Percentiles rank a stretch among this genome's conserved stretches.
Evolutionary conservation across 2,888 invertebrate species (phyloP).

Genomic region (Pegoplata infirma): DNA sequence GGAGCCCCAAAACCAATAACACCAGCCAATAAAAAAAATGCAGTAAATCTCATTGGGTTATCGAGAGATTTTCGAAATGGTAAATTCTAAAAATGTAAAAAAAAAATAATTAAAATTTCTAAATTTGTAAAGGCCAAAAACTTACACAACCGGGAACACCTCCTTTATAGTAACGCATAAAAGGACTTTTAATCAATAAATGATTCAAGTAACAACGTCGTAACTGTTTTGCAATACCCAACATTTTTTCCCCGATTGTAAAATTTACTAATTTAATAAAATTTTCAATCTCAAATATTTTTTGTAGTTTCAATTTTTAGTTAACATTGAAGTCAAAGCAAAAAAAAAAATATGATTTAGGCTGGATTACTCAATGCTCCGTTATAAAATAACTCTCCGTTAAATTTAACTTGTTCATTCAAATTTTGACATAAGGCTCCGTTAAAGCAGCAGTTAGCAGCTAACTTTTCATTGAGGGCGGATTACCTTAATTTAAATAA

Average conservation of each 20-base stretch:
- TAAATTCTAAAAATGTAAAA: slow-evolving; percentile 34
- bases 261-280: not conserved
- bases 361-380: too few relatives aligned
- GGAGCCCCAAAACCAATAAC: slow-evolving; percentile 70
- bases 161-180: slow-evolving; percentile 29
- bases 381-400: too few relatives aligned
- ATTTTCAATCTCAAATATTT: not conserved
- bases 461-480: too few relatives aligned
- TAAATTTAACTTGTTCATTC: too few relatives aligned
- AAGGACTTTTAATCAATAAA: not conserved
- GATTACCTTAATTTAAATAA: too few relatives aligned
- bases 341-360: too few relatives aligned
- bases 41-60: slow-evolving; percentile 68
- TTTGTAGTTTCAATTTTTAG: not conserved
- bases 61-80: slow-evolving; percentile 67
- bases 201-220: not conserved
- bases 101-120: not conserved
- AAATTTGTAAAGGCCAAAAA: slow-evolving; percentile 4
- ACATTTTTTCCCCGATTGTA: slow-evolving; percentile 21
- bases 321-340: not conserved
- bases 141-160: slow-evolving; percentile 70
- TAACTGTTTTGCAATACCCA: slow-evolving; percentile 23
- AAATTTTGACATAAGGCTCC: too few relatives aligned
- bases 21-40: slow-evolving; percentile 65
- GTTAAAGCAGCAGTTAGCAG: too few relatives aligned